Conservation (phyloP, 1,140 invertebrate species). For the Pectinophora gossypiella region DNA sequence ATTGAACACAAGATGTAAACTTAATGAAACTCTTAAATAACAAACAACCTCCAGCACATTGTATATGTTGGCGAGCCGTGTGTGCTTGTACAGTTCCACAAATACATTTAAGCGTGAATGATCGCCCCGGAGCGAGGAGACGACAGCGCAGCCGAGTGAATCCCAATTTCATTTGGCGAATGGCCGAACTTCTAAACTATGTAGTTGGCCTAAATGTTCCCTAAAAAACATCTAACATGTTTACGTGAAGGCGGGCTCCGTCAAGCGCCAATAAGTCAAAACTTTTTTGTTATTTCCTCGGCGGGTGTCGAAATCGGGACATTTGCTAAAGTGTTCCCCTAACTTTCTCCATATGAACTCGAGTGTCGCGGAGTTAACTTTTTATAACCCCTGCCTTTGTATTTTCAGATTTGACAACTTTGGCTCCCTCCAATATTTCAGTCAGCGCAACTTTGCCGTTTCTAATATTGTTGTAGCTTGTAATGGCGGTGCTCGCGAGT, state of each 20-base stretch:
- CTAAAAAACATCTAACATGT: slow-evolving; percentile 51
- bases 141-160: no score
- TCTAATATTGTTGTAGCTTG: not conserved
- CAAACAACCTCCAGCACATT: no score
- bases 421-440: not conserved
- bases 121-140: no score
- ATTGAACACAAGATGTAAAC: no score
- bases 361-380: slow-evolving; percentile 40
- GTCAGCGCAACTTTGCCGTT: not conserved
- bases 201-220: slow-evolving; percentile 32
- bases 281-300: slow-evolving; percentile 45
- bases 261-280: slow-evolving; percentile 44
- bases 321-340: slow-evolving; percentile 48
- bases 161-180: slow-evolving; percentile 15
- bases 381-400: slow-evolving; percentile 39
- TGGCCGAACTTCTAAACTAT: slow-evolving; percentile 20
- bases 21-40: no score
- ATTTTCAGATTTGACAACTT: slow-evolving; percentile 6
- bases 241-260: slow-evolving; percentile 27
- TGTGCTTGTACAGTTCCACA: no score
- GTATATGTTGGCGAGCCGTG: no score
- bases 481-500: slow-evolving; percentile 8
- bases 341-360: slow-evolving; percentile 57
- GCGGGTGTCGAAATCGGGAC: slow-evolving; percentile 47
- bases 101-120: no score